A percentile compares a stretch with the other conserved stretches of the same genome.
phyloP scores from a whole-genome alignment of 2,113 vertebrate species.

The Catharus fuscescens region DNA sequence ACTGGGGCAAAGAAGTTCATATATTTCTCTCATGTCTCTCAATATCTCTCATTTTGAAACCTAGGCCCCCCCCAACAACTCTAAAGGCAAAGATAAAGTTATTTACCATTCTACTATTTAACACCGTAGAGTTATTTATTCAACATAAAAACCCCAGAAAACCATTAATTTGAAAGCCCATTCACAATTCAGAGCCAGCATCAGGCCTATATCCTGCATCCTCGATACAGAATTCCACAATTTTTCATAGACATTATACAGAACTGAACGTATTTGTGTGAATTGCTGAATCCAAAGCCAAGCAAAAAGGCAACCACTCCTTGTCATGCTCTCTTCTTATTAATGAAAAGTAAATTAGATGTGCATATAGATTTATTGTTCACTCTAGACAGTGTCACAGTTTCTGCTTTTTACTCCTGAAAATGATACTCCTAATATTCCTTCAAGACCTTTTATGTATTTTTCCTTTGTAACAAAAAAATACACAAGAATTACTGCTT shows the following conservation, averaged over 20 bases:
- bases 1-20: neutral
- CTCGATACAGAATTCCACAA: fast-evolving
- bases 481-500: neutral
- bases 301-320: neutral
- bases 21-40: neutral
- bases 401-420: neutral
- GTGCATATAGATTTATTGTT: neutral
- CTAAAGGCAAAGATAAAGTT: neutral
- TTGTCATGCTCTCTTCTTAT: neutral
- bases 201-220: neutral
- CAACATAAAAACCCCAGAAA: neutral
- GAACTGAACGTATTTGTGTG: neutral
- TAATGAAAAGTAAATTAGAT: neutral
- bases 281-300: neutral
- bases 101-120: neutral
- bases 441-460: neutral
- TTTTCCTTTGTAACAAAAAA: neutral
- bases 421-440: neutral
- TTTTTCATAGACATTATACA: neutral
- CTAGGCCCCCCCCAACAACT: neutral
- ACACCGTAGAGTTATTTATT: neutral
- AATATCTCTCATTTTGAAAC: neutral
- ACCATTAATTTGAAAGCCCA: neutral
- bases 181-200: neutral
- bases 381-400: neutral